Evolutionary conservation across 2,888 invertebrate genomes (phyloP), one percentile per base, ranked within the genome.

Genomic region (Dasypogon diadema): DNA sequence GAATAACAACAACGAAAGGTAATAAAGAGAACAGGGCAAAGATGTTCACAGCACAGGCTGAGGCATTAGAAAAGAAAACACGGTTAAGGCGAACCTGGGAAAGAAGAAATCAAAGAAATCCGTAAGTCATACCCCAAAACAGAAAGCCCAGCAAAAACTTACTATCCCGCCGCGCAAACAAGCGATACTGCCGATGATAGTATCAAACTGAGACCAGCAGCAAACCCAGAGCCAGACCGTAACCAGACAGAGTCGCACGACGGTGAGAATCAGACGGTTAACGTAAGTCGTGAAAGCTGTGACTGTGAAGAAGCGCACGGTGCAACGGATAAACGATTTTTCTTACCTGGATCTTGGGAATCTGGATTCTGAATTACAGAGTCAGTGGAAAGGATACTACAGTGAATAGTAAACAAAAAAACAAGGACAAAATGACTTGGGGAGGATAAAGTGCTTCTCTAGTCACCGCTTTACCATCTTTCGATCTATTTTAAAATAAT

Each of bases 181-280:
- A 70, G 54, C 30, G 26, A 70, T 70, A 70, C 70, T 54, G 34
- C 26, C 24, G 56, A 73, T 56, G 74, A 74, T 74, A 74, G 58
- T 74, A 74, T 58, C 73, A 42, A 24, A 46, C 48, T 51, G 65
- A 65, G 65, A 21, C 70, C 54, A 70, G 18, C 26, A 22, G 6
- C 48, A 51, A 26, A 54, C 26, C 58, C 58, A 60, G 22, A 65
- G 51, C 48, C 46, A 65, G 58, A 58, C 74, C 74, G 48, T 46
- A 58, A 58, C 74, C 74, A 74, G 74, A 74, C 74, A 74, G 42
- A 74, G 55, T 56, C 30, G 54, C 56, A 55, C 70, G 30, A 54
- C 54, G 70, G 70, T 70, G 70, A 70, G 70, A 70, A 70, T 70
- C 70, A 51, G 70, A 54, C 70, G 70, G 70, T 68, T 68, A 68